Evolutionary conservation across 37 sponge, comb jelly and placozoan genomes (phyloP), one percentile per base, ranked within the genome.

Genomic region (Petrosia ficiformis): DNA sequence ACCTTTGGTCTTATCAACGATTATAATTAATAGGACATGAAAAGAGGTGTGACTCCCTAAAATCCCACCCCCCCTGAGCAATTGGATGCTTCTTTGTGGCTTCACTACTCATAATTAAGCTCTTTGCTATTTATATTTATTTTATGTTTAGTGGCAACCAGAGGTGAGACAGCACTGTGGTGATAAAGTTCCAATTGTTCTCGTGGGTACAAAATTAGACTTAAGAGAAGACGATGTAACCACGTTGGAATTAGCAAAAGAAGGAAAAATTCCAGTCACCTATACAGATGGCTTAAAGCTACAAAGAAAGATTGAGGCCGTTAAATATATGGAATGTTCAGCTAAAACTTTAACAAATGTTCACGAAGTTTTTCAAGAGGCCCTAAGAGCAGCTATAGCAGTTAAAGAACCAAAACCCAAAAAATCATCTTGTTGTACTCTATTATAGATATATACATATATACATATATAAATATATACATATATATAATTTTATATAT

Each of bases 261-360:
- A 73, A 41, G 65, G 73, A 24, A 69, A 80, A 42, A 2, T 59
- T 1, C 87, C 87, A 56, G 67, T 86, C 57, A 80, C 76, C 0
- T 75, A 40, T 43, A 65, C 76, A 38, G 80, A 86, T 70, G 87
- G 87, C 1, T 54, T 78, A 16, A 66, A 44, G 35, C 35, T 79
- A 24, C 67, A 57, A 69, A 80, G 70, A 63, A 77, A 86, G 39
- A 61, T 86, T 21, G 69, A 57, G 33, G 80, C 87, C 1, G 77
- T 75, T 54, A 80, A 80, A 76, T 86, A 86, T 73, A 68, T 86
- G 33, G 87, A 86, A 30, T 86, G 87, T 69, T 79, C 80, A 0
- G 80, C 87, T 37, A 40, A 80, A 40, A 86, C 81, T 3, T 77
- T 80, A 61, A 66, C 66, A 69, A 79, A 79, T 29, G 39, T 86